These are phyloP conservation scores for Rhadinocentrus ornatus DNA, from an alignment of 2,797 vertebrate species.

Conservation along the genomic window DNA sequence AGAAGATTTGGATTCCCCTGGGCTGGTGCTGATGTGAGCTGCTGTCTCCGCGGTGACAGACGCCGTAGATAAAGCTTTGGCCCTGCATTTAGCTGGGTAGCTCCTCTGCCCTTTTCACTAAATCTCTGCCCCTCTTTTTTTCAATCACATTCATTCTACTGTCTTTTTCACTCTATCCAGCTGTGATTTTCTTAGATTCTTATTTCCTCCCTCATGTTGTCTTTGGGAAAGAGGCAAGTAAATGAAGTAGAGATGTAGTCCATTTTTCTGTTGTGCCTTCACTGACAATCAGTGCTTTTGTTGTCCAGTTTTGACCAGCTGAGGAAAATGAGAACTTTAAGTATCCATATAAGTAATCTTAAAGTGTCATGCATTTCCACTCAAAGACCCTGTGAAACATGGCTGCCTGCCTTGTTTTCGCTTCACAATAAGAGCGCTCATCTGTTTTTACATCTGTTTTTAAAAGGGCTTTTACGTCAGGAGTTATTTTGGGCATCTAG, in stretches of 20 bases:
- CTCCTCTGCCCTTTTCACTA: slow-evolving; percentile 56
- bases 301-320: slow-evolving; percentile 28
- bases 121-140: slow-evolving; percentile 31
- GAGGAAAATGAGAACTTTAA: slow-evolving; percentile 8
- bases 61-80: slow-evolving; percentile 73
- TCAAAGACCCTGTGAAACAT: slow-evolving; percentile 22
- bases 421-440: not conserved
- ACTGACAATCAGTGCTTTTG: slow-evolving; percentile 57
- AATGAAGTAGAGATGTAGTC: slow-evolving; percentile 20
- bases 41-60: slow-evolving; percentile 83
- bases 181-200: slow-evolving; percentile 47
- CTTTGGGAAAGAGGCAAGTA: slow-evolving; percentile 25
- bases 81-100: slow-evolving; percentile 50
- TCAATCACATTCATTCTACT: slow-evolving; percentile 31
- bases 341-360: slow-evolving; percentile 26
- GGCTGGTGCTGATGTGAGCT: slow-evolving; percentile 78
- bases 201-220: slow-evolving; percentile 19
- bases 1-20: slow-evolving; percentile 68
- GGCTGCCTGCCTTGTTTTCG: not conserved
- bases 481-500: slow-evolving; percentile 1
- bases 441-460: not conserved
- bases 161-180: slow-evolving; percentile 37
- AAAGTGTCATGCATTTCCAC: slow-evolving; percentile 27
- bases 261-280: slow-evolving; percentile 51
- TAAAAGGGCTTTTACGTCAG: not conserved